Percentiles rank a stretch among this genome's conserved stretches.
These are phyloP conservation scores for Drosophila ambigua DNA, from an alignment of 1,140 invertebrate genomes.

Conservation along the genomic window DNA sequence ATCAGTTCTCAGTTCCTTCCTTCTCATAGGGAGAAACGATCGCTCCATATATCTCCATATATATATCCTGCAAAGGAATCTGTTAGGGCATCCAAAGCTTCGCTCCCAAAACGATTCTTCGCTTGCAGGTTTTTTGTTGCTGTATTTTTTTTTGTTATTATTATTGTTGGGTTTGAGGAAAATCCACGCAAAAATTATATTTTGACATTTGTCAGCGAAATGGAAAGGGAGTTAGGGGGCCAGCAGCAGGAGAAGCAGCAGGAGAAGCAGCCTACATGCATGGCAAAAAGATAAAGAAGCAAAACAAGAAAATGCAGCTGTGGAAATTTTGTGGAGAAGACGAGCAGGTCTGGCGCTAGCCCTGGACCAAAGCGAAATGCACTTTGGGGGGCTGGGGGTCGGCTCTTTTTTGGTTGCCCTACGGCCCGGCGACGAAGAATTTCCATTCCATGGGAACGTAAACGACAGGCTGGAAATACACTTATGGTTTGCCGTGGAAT, in stretches of 20 bases:
- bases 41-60: too few relatives aligned
- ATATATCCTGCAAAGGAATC: too few relatives aligned
- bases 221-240: background rate
- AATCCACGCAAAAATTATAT: constrained; percentile 81
- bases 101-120: constrained; percentile 5
- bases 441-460: background rate
- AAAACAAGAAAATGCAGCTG: constrained; percentile 11
- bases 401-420: constrained; percentile 21
- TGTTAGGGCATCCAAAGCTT: too few relatives aligned
- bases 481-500: too few relatives aligned
- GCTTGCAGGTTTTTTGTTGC: background rate
- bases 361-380: constrained; percentile 40
- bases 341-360: constrained; percentile 4
- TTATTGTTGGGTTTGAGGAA: constrained; percentile 44
- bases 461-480: background rate
- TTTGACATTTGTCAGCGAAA: constrained; percentile 73
- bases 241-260: background rate
- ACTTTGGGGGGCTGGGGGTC: constrained; percentile 57
- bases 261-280: constrained; percentile 31
- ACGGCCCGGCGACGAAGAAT: background rate
- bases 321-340: constrained; percentile 6
- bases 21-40: too few relatives aligned
- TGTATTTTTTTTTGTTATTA: constrained; percentile 20
- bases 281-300: constrained; percentile 30
- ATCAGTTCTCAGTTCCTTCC: too few relatives aligned